These are phyloP conservation scores for Lutjanus erythropterus DNA, from an alignment of 2,113 vertebrate genomes.

Conservation along the genomic window DNA sequence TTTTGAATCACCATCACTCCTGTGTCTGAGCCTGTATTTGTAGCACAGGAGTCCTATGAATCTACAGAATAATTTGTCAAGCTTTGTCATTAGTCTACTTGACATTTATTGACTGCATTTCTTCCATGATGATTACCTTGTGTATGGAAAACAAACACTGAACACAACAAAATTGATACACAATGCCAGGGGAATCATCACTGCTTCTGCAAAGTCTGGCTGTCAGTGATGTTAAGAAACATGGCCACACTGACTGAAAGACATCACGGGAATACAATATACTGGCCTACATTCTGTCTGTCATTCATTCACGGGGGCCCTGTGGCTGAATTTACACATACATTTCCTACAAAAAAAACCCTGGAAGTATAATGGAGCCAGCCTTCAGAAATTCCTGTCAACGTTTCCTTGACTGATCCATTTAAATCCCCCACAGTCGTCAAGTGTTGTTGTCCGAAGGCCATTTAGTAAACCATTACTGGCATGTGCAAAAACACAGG, in stretches of 20 bases:
- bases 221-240: not conserved
- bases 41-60: not conserved
- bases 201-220: not conserved
- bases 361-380: not conserved
- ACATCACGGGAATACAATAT: not conserved
- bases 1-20: not conserved
- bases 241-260: not conserved
- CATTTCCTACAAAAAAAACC: not conserved
- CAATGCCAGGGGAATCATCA: not conserved
- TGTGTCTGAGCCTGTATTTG: not conserved
- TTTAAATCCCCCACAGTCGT: not conserved
- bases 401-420: not conserved
- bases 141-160: not conserved
- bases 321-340: not conserved
- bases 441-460: not conserved
- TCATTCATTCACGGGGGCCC: not conserved
- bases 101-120: not conserved
- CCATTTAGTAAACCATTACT: not conserved
- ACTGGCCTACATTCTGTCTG: not conserved
- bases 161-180: not conserved
- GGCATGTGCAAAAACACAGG: not conserved
- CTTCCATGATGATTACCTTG: not conserved
- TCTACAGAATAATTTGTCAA: no score
- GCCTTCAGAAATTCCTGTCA: not conserved
- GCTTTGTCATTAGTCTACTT: not conserved